Percentiles rank a stretch among this genome's conserved stretches.
Conservation (phyloP, 2,888 invertebrate species). For the Lithophane ornitopus region DNA sequence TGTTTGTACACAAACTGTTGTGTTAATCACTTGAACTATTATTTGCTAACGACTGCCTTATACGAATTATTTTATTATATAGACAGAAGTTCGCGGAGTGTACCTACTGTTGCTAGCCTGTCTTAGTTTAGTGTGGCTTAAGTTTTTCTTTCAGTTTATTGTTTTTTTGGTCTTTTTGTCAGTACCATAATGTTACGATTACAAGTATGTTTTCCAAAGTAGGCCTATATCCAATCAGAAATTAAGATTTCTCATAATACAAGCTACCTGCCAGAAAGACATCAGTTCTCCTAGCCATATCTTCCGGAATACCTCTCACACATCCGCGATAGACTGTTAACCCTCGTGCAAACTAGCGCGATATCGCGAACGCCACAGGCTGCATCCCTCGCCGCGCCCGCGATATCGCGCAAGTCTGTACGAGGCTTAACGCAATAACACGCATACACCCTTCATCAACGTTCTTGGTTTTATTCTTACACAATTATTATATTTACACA, state of each 20-base stretch:
- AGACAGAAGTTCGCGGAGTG: conserved; percentile 9
- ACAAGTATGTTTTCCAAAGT: neutral
- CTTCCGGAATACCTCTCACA: neutral
- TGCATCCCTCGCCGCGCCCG: too few relatives aligned
- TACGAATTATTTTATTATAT: neutral
- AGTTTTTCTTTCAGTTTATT: neutral
- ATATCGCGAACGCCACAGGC: too few relatives aligned
- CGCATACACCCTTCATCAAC: neutral
- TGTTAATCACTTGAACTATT: conserved; percentile 16
- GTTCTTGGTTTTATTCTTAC: neutral
- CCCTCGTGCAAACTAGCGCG: too few relatives aligned
- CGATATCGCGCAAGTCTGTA: too few relatives aligned
- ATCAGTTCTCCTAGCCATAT: neutral
- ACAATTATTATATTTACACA: neutral
- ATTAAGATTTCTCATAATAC: neutral
- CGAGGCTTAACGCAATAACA: neutral
- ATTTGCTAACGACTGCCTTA: conserved; percentile 9
- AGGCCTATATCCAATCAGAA: neutral
- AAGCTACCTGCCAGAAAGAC: neutral
- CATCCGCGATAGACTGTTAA: neutral
- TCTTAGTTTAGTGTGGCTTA: neutral
- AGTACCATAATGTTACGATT: neutral
- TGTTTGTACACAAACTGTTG: conserved; percentile 26
- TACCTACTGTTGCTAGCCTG: neutral
- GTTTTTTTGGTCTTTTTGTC: neutral